Evolutionary conservation across 2,113 vertebrate genomes (phyloP).

Genomic region (Fukomys damarensis): DNA sequence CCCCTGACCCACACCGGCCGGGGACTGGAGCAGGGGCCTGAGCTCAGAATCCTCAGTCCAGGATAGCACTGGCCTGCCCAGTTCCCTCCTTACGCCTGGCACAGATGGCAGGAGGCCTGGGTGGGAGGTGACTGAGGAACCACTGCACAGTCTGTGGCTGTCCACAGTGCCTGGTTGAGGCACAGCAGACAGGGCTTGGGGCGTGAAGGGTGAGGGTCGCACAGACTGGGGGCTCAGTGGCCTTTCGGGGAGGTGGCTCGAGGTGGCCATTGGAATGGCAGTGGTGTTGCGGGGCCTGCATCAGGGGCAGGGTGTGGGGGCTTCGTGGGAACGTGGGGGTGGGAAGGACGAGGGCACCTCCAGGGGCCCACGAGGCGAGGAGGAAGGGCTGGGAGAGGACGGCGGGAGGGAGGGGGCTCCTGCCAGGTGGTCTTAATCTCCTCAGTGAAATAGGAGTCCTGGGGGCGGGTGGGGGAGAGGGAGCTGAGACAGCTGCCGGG

Average conservation of each 20-base stretch:
- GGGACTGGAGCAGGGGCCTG: neutral
- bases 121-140: neutral
- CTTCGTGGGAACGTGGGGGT: conserved; percentile 47
- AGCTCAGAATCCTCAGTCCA: neutral
- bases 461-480: conserved; percentile 70
- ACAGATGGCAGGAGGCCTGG: neutral
- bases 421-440: conserved; percentile 84
- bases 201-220: neutral
- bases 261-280: neutral
- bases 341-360: conserved; percentile 55
- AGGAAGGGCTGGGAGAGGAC: conserved; percentile 47
- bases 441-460: conserved; percentile 82
- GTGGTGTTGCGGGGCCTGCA: neutral
- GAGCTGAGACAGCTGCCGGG: conserved; percentile 78
- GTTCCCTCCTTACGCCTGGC: neutral
- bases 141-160: neutral
- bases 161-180: neutral
- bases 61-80: neutral
- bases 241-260: neutral
- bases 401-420: conserved; percentile 63
- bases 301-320: neutral
- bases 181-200: neutral
- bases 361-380: conserved; percentile 35
- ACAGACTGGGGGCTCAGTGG: neutral
- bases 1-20: neutral